These are phyloP conservation scores for Amblyornis subalaris DNA, from an alignment of 2,113 vertebrate species.

Conservation along the genomic window DNA sequence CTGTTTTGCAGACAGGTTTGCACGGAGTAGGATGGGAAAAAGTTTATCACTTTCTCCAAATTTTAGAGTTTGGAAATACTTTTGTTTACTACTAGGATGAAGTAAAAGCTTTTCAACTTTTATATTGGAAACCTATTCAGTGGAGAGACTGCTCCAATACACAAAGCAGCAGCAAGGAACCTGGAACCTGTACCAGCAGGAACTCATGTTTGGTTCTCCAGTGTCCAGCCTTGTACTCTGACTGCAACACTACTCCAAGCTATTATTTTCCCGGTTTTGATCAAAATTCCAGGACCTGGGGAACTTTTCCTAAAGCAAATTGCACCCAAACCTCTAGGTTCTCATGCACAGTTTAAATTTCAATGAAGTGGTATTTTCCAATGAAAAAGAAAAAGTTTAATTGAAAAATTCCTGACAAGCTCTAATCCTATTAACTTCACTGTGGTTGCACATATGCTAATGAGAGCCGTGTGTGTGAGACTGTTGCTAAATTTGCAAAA, in stretches of 20 bases:
- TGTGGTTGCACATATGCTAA: conserved; percentile 51
- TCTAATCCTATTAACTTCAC: conserved; percentile 64
- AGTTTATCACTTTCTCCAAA: neutral
- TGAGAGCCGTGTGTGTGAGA: conserved; percentile 56
- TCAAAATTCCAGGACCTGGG: conserved; percentile 32
- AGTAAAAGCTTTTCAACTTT: neutral
- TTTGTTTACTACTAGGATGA: neutral
- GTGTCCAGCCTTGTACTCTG: neutral
- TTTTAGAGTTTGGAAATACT: neutral
- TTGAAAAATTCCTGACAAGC: conserved; percentile 68
- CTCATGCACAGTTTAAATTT: conserved; percentile 46
- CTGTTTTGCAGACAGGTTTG: neutral
- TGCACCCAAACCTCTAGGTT: neutral
- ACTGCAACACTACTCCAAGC: neutral
- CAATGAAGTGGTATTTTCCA: conserved; percentile 57
- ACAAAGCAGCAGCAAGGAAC: neutral
- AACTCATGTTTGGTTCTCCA: neutral
- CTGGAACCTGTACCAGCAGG: neutral
- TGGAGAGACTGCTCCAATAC: neutral
- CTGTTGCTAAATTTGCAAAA: conserved; percentile 63
- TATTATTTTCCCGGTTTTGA: neutral
- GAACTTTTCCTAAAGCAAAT: conserved; percentile 31
- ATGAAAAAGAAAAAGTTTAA: conserved; percentile 39
- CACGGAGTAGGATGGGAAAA: neutral
- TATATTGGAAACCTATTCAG: neutral